Evolutionary conservation across 2,888 invertebrate species (phyloP).

Genomic region (Choristoneura rosaceana): DNA sequence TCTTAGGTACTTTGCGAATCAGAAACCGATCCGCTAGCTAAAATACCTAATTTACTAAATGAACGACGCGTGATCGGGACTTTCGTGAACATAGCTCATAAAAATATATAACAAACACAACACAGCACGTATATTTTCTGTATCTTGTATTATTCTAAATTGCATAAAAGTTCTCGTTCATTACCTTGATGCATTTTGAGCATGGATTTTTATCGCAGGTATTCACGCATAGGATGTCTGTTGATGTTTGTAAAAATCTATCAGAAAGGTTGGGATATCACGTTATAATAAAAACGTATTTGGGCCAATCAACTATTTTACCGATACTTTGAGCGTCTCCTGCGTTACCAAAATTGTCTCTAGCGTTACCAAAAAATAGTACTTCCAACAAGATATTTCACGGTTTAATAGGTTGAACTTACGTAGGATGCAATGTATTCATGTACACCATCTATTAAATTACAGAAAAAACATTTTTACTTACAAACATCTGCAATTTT

Average conservation of each 20-base stretch:
- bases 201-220: slow-evolving; percentile 34
- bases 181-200: slow-evolving; percentile 38
- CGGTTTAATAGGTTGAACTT: no score
- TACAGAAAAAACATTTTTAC: no score
- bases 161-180: slow-evolving; percentile 32
- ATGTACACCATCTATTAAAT: no score
- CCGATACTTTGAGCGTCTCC: no score
- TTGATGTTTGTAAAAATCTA: slow-evolving; percentile 1
- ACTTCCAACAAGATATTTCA: no score
- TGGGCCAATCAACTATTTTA: no score
- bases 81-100: slow-evolving; percentile 36
- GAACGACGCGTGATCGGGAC: neutral
- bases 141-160: slow-evolving; percentile 39
- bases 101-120: slow-evolving; percentile 35
- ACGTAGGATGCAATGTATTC: no score
- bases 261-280: neutral
- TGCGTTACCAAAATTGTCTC: no score
- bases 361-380: no score
- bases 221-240: slow-evolving; percentile 39
- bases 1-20: neutral
- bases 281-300: no score
- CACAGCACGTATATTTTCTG: slow-evolving; percentile 17
- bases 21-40: neutral
- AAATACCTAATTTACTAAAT: neutral
- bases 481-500: no score